Conservation (phyloP, 1,140 invertebrate genomes). For the Bilobella aurantiaca region DNA sequence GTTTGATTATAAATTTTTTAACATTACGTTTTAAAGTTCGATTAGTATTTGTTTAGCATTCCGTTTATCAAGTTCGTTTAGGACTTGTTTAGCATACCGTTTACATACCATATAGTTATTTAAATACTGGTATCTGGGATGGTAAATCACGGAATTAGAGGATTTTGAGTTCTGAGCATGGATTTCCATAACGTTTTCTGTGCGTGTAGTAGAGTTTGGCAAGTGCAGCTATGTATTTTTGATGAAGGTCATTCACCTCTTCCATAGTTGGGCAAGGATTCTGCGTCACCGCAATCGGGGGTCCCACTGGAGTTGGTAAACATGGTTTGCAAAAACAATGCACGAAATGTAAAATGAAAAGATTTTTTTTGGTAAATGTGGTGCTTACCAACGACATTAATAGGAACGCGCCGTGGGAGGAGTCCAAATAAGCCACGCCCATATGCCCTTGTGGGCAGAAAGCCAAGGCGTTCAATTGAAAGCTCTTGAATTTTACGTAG, state of each 20-base stretch:
- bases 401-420: neutral
- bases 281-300: neutral
- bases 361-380: neutral
- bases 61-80: too few relatives aligned
- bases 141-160: too few relatives aligned
- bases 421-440: neutral
- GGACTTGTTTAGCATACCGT: too few relatives aligned
- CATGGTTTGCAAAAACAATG: neutral
- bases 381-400: neutral
- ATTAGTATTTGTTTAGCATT: too few relatives aligned
- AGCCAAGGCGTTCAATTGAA: neutral
- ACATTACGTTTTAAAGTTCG: too few relatives aligned
- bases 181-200: neutral
- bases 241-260: neutral
- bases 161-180: neutral
- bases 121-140: too few relatives aligned
- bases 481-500: neutral
- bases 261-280: neutral
- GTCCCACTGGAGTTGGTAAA: neutral
- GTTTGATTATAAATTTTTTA: too few relatives aligned
- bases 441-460: neutral
- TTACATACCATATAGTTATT: too few relatives aligned
- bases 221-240: neutral
- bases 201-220: neutral
- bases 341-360: neutral